A percentile compares a stretch with the other conserved stretches of the same genome.
These are phyloP conservation scores for Rhagoletis pomonella DNA, from an alignment of 1,140 invertebrate species.

Conservation along the genomic window DNA sequence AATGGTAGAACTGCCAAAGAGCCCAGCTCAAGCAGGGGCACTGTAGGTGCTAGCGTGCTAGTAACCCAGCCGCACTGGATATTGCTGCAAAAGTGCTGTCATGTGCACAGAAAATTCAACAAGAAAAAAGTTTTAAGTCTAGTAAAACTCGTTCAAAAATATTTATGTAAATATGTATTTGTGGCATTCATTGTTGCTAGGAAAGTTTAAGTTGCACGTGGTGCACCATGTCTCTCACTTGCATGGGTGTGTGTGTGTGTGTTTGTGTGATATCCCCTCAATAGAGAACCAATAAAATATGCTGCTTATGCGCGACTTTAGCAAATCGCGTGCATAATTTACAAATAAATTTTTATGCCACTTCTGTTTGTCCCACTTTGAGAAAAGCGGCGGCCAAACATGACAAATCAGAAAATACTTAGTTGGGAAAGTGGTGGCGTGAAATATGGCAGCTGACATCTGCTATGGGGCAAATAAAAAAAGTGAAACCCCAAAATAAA, in stretches of 20 bases:
- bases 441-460: constrained; percentile 41
- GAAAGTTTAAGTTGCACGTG: not conserved
- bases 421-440: not conserved
- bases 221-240: not conserved
- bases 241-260: too few relatives aligned
- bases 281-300: constrained; percentile 26
- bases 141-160: too few relatives aligned
- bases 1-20: constrained; percentile 38
- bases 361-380: constrained; percentile 36
- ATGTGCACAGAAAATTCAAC: not conserved
- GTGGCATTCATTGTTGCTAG: not conserved
- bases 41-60: not conserved
- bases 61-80: not conserved
- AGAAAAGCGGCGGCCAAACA: not conserved
- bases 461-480: not conserved
- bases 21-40: not conserved
- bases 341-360: constrained; percentile 32
- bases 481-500: not conserved
- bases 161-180: not conserved
- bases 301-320: constrained; percentile 30
- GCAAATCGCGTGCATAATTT: constrained; percentile 46
- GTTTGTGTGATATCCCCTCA: not conserved
- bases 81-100: not conserved
- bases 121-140: not conserved
- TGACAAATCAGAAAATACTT: not conserved